Base-by-base conservation (phyloP, 2,113 vertebrate species). In the Aspidoscelis tigris region DNA sequence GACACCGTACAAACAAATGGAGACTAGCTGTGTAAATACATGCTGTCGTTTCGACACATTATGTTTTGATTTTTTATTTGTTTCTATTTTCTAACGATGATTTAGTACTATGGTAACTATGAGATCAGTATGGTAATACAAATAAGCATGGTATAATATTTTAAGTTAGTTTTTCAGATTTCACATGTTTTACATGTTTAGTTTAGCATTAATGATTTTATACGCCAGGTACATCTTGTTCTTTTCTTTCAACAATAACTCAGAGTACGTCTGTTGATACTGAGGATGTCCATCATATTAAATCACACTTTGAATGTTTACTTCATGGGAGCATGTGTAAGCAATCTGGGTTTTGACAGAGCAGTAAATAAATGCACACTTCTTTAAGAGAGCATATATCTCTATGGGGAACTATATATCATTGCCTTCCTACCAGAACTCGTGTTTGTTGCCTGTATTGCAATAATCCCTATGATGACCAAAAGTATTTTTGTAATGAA, bases 171-270 rank as follows among this genome's bases (percentile, higher is more conserved):
- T 53, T 41, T 84, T 55, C 53, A 10, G 3, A 78, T 2, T 2
- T 76, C 75, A 21, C 58, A 79, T 0, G 1, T 22, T 65, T 83
- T 83, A 88, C 58, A 39, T 5, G 70, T 86, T 86, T 70, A 75
- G 78, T 78, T 86, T 82, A 71, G 78, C 64, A 6, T 76, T 44
- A 87, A 84, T 80, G 78, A 65, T 12, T 33, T 18, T 73, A 81
- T 78, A 87, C 83, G 94, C 93, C 87, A 94, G 83, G 68, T 92
- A 87, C 84, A 24, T 89, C 86, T 82, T 14, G 0, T 53, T 44
- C 87, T 78, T 4, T 76, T 80, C 90, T 84, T 79, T 9, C 86
- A 85, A 84, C 71, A 43, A 39, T 47, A 24, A 5, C 66, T 81
- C 84, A 65, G 80, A 76, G 22, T 65, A 81, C 86, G 89, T 93